phyloP scores from a whole-genome alignment of 2,888 invertebrate genomes.

The Leptopterna dolabrata region DNA sequence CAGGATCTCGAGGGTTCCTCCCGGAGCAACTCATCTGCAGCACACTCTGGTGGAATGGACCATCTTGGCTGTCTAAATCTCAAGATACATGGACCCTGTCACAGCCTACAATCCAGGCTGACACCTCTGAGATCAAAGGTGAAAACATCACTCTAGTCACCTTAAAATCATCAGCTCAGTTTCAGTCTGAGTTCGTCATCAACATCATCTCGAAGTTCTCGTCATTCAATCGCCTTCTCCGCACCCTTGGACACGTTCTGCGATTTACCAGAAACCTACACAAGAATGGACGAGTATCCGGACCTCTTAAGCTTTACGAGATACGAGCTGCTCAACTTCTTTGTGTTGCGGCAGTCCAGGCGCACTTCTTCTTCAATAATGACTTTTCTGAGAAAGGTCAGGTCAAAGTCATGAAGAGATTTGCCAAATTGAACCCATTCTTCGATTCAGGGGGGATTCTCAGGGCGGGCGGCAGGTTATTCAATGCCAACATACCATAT shows the following conservation, averaged over 20 bases:
- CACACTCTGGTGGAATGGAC: conserved; percentile 20
- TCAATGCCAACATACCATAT: conserved; percentile 13
- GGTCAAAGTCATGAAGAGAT: conserved; percentile 12
- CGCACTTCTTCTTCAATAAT: not conserved
- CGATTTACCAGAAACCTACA: not conserved
- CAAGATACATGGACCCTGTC: not conserved
- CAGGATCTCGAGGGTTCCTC: conserved; percentile 62
- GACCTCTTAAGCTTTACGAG: conserved; percentile 1
- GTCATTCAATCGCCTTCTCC: conserved; percentile 8
- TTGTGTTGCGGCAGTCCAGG: conserved; percentile 19
- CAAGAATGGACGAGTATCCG: not conserved
- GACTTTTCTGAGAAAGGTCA: conserved; percentile 3
- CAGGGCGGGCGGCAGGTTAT: conserved; percentile 35
- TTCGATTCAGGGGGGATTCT: conserved; percentile 24
- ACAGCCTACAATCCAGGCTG: not conserved
- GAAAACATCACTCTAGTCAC: not conserved
- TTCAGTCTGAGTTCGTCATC: not conserved
- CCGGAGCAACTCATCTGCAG: not conserved
- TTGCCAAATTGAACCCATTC: conserved; percentile 12
- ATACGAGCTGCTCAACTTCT: not conserved
- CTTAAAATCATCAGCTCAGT: not conserved
- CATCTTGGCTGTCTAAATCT: not conserved
- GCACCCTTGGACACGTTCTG: not conserved
- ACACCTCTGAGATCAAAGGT: not conserved
- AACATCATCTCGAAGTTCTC: conserved; percentile 16